Base-by-base conservation (phyloP, 2,113 vertebrate genomes). In the Bufo bufo region DNA sequence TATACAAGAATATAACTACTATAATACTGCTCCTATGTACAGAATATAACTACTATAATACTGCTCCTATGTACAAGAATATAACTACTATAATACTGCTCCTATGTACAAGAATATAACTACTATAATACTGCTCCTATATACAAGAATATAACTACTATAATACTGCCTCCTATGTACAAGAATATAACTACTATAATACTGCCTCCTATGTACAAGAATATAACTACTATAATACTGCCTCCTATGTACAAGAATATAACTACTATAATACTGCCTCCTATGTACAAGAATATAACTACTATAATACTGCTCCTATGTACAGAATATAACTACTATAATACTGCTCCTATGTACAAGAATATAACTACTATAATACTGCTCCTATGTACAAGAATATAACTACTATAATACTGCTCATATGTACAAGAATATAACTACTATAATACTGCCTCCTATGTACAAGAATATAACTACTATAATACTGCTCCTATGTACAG, bases 391-490 rank as follows among this genome's bases (percentile, higher is more conserved):
- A 43, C 72, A 75, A 50, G 71, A 74, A 74, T 74, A 49, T 74
- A 74, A 74, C 71, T 74, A 49, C 14, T 74, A 74, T 74, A 74
- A 74, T 74, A 74, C 71, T 74, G 71, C 71, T n/a, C n/a, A 43
- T 74, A 74, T 74, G 7, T 74, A 19, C 71, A 74, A 19, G 14
- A 74, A 47, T 74, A 74, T 74, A 49, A 74, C 71, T 74, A 74
- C 71, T 74, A 74, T 47, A 74, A 74, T 74, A 74, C 71, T 74
- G 71, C 71, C 23, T 14, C 71, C 45, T 17, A 72, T 72, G 23
- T 72, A 72, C 69, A 72, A 45, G 69, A 72, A 72, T 45, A 72
- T 72, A 72, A 72, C 69, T 72, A 45, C 69, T 45, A 72, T 72
- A 72, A 72, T 72, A 72, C 69, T 66, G 69, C 12, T 7, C 69